phyloP scores from a whole-genome alignment of 2,113 vertebrate species.

The Herpetotheres cachinnans region DNA sequence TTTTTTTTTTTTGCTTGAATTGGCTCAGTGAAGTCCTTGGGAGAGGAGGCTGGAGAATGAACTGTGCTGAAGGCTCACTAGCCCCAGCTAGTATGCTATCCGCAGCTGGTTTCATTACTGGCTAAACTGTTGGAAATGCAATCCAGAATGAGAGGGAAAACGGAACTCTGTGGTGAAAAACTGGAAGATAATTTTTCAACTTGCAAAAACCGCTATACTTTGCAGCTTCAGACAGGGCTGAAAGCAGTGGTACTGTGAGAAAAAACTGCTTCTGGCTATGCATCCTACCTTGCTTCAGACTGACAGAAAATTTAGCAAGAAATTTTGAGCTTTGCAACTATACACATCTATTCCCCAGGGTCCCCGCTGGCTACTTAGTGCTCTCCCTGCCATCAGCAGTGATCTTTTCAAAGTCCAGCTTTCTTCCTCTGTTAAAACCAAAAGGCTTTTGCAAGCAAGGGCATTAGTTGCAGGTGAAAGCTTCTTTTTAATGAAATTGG shows the following conservation, averaged over 20 bases:
- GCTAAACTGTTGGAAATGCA: neutral
- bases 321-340: neutral
- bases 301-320: neutral
- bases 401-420: slow-evolving; percentile 1
- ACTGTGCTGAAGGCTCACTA: neutral
- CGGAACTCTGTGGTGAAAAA: neutral
- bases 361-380: neutral
- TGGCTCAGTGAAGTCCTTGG: neutral
- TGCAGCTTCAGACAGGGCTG: neutral
- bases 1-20: neutral
- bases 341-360: neutral
- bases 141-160: neutral
- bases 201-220: neutral
- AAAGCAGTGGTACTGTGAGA: neutral
- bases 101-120: neutral
- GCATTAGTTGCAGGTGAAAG: neutral
- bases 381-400: neutral
- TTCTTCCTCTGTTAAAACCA: neutral
- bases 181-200: neutral
- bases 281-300: neutral
- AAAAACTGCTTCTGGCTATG: neutral
- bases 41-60: neutral
- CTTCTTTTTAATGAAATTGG: neutral
- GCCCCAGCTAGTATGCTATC: neutral
- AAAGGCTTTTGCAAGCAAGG: neutral